Percentiles rank a stretch among this genome's conserved stretches.
These are phyloP conservation scores for Oryctolagus cuniculus DNA, from an alignment of 2,113 vertebrate species.

Conservation along the genomic window mOryCun1.1 NC_091449.1:26079001-26079500, in stretches of 20 bases:
- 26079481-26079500: not conserved
- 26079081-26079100: too few relatives aligned
- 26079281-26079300: not conserved
- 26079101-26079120: too few relatives aligned
- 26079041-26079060: too few relatives aligned
- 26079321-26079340: not conserved
- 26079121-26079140: not conserved
- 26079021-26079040: too few relatives aligned
- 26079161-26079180: not conserved
- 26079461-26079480: not conserved
- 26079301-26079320: not conserved
- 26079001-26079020: too few relatives aligned
- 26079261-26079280: not conserved
- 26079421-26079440: not conserved
- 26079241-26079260: constrained; percentile 11
- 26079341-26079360: not conserved
- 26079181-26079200: not conserved
- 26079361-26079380: not conserved
- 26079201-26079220: not conserved
- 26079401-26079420: constrained; percentile 15
- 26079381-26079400: not conserved
- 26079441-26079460: not conserved
- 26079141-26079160: not conserved
- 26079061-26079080: too few relatives aligned
- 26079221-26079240: not conserved